Percentiles rank a stretch among this genome's conserved stretches.
phyloP scores from a whole-genome alignment of 2,888 invertebrate species.

The Tridacna crocea region DNA sequence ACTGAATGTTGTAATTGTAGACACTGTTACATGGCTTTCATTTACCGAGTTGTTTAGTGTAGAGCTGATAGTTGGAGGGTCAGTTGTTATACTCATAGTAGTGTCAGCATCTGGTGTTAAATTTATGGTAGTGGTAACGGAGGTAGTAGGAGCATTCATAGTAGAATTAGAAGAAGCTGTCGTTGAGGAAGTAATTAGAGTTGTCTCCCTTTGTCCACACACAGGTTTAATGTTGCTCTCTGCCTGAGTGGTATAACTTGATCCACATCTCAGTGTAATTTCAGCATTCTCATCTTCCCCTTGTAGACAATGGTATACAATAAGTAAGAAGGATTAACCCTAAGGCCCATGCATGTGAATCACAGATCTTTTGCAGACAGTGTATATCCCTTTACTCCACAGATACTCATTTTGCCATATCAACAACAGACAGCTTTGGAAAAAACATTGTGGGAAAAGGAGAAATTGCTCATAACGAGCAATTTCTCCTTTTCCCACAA shows the following conservation, averaged over 20 bases:
- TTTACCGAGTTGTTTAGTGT: not conserved
- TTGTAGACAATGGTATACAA: not conserved
- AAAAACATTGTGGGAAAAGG: not conserved
- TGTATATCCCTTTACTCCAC: too few relatives aligned
- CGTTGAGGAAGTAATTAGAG: not conserved
- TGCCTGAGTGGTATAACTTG: not conserved
- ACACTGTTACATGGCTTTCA: too few relatives aligned
- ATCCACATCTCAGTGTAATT: slow-evolving; percentile 20
- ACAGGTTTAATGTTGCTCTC: not conserved
- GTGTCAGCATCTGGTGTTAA: not conserved
- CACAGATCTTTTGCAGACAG: not conserved
- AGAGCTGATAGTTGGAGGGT: not conserved
- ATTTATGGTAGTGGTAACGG: not conserved
- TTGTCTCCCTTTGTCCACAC: not conserved
- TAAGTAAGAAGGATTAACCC: not conserved
- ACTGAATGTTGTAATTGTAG: too few relatives aligned
- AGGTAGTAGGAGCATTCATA: not conserved
- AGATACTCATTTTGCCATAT: too few relatives aligned
- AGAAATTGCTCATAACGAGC: slow-evolving; percentile 3
- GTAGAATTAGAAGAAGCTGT: not conserved
- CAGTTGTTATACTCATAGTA: not conserved
- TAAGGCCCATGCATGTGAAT: too few relatives aligned
- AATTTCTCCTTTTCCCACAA: slow-evolving; percentile 4
- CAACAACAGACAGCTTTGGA: too few relatives aligned
- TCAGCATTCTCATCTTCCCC: slow-evolving; percentile 4